Conservation (phyloP, 2,888 invertebrate species). For the Cryptophagus acutangulus region DNA sequence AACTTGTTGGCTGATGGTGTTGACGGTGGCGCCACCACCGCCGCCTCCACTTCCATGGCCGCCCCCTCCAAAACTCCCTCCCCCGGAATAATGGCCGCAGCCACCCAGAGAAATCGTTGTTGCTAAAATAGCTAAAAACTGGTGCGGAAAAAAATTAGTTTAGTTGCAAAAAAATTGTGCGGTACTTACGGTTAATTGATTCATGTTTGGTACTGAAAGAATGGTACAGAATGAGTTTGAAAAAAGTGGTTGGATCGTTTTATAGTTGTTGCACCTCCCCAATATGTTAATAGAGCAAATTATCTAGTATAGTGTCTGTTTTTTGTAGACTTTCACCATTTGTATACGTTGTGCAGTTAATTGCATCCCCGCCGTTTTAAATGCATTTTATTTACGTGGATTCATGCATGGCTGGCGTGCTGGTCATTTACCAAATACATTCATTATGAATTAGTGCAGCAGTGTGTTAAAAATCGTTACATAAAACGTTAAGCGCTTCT, state of each 20-base stretch:
- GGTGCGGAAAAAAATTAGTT: no score
- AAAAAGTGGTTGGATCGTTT: not conserved
- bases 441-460: conserved; percentile 18
- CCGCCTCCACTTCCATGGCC: conserved; percentile 36
- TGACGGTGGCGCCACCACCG: conserved; percentile 41
- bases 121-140: not conserved
- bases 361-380: conserved; percentile 12
- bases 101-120: conserved; percentile 11
- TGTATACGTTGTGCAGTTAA: no score
- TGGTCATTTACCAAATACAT: conserved; percentile 16
- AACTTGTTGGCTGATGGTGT: conserved; percentile 40
- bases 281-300: no score
- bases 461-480: conserved; percentile 21
- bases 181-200: conserved; percentile 19
- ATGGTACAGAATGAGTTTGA: not conserved
- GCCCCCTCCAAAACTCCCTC: conserved; percentile 16
- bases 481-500: conserved; percentile 13
- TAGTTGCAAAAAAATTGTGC: no score
- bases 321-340: conserved; percentile 17
- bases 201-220: conserved; percentile 15
- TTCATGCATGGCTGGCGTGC: conserved; percentile 18
- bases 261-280: conserved; percentile 12
- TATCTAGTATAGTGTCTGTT: no score
- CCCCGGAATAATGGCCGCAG: conserved; percentile 10
- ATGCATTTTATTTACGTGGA: conserved; percentile 12